A percentile compares a stretch with the other conserved stretches of the same genome.
Conservation (phyloP, 1,140 invertebrate genomes). For the Drosophila albomicans region DNA sequence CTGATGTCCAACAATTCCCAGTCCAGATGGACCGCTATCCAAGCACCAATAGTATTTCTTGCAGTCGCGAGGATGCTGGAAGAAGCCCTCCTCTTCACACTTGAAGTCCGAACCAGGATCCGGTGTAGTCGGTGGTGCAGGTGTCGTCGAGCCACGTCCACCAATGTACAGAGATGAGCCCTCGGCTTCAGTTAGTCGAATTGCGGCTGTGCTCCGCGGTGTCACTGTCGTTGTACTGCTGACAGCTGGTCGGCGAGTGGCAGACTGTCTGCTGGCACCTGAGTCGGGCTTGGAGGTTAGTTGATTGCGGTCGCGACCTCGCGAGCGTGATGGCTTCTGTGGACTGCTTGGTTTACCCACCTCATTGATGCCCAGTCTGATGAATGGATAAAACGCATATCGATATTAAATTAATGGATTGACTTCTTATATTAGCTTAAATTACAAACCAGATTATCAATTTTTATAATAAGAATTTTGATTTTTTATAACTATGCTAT, state of each 20-base stretch:
- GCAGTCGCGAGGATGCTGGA: constrained; percentile 95
- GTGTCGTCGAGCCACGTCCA: constrained; percentile 89
- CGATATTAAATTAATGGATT: too few relatives aligned
- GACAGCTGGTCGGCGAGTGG: constrained; percentile 36
- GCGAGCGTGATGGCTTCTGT: constrained; percentile 70
- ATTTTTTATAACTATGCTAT: too few relatives aligned
- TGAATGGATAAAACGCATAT: background rate
- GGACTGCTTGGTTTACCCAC: constrained; percentile 71
- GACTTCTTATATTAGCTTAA: background rate
- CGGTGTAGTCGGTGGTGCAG: constrained; percentile 94
- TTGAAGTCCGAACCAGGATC: constrained; percentile 95
- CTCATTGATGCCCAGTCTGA: constrained; percentile 79
- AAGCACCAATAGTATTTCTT: constrained; percentile 98
- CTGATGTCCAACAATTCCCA: constrained; percentile 96
- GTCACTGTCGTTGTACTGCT: constrained; percentile 63
- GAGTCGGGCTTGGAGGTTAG: constrained; percentile 51
- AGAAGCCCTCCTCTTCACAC: constrained; percentile 97
- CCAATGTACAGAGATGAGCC: constrained; percentile 85
- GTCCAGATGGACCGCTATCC: constrained; percentile 93
- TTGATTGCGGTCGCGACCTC: constrained; percentile 75
- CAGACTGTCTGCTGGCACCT: constrained; percentile 22
- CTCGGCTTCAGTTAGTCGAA: constrained; percentile 73
- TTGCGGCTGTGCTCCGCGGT: constrained; percentile 55
- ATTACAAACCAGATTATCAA: background rate
- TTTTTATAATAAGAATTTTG: too few relatives aligned